A percentile compares a stretch with the other conserved stretches of the same genome.
Conservation (phyloP, 2,888 invertebrate species). For the Macaria liturata region DNA sequence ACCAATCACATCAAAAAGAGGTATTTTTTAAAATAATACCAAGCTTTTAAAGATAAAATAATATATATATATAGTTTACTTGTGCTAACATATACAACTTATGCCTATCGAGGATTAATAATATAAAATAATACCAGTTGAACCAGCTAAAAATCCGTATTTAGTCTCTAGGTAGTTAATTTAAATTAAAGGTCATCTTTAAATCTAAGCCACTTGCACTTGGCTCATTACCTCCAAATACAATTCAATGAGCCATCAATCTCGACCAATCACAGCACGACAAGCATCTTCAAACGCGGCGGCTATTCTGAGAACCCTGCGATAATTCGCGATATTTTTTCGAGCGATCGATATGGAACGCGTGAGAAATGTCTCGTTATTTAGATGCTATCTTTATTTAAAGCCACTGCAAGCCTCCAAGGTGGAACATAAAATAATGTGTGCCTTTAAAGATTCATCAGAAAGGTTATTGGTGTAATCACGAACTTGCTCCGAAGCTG, state of each 20-base stretch:
- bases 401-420: conserved; percentile 10
- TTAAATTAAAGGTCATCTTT: too few relatives aligned
- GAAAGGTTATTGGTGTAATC: conserved; percentile 7
- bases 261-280: conserved; percentile 9
- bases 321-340: conserved; percentile 9
- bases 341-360: conserved; percentile 8
- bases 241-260: conserved; percentile 7
- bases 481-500: conserved; percentile 3
- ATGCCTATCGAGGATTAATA: too few relatives aligned
- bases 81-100: too few relatives aligned
- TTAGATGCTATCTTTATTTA: conserved; percentile 15
- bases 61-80: too few relatives aligned
- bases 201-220: too few relatives aligned
- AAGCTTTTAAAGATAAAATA: too few relatives aligned
- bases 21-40: too few relatives aligned
- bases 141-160: too few relatives aligned
- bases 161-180: too few relatives aligned
- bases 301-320: conserved; percentile 11
- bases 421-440: conserved; percentile 7
- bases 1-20: too few relatives aligned
- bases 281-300: conserved; percentile 8
- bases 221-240: too few relatives aligned
- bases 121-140: too few relatives aligned
- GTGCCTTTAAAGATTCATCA: conserved; percentile 12
- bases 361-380: conserved; percentile 11